A percentile compares a stretch with the other conserved stretches of the same genome.
Conservation (phyloP, 53 echinoderm and acorn worm species). For the Apostichopus leukothele region DNA sequence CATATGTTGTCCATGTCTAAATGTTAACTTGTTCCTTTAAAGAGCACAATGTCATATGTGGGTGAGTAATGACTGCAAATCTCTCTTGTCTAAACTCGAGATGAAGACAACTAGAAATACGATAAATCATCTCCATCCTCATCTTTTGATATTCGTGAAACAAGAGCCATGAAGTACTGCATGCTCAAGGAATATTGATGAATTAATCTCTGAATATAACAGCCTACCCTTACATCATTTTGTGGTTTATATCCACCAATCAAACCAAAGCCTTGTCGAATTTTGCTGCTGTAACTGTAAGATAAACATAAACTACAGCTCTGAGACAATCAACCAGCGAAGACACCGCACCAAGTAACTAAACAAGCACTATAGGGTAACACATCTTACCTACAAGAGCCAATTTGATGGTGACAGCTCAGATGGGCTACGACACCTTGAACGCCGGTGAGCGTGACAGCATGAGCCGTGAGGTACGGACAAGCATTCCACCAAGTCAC, state of each 20-base stretch:
- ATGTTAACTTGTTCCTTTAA: too few relatives aligned
- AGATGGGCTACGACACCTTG: slow-evolving; percentile 18
- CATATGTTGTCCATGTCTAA: too few relatives aligned
- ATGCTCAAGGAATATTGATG: neutral
- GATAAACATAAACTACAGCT: too few relatives aligned
- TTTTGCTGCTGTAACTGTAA: too few relatives aligned
- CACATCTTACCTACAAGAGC: neutral
- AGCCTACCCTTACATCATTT: too few relatives aligned
- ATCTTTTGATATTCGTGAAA: neutral
- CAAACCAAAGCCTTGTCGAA: too few relatives aligned
- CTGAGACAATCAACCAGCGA: too few relatives aligned
- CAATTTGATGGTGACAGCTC: slow-evolving; percentile 35
- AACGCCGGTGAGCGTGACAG: neutral
- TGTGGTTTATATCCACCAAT: too few relatives aligned
- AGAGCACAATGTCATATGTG: too few relatives aligned
- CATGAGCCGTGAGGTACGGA: neutral
- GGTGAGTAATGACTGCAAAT: too few relatives aligned
- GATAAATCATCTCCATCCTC: neutral
- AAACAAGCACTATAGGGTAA: neutral
- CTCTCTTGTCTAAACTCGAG: neutral
- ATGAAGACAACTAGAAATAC: neutral
- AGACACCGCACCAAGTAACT: too few relatives aligned
- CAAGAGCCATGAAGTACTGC: neutral
- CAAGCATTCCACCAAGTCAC: slow-evolving; percentile 15
- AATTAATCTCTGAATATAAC: neutral